Evolutionary conservation across 2,888 invertebrate genomes (phyloP), one percentile per base, ranked within the genome.

Genomic region (Dynastes tityus): DNA sequence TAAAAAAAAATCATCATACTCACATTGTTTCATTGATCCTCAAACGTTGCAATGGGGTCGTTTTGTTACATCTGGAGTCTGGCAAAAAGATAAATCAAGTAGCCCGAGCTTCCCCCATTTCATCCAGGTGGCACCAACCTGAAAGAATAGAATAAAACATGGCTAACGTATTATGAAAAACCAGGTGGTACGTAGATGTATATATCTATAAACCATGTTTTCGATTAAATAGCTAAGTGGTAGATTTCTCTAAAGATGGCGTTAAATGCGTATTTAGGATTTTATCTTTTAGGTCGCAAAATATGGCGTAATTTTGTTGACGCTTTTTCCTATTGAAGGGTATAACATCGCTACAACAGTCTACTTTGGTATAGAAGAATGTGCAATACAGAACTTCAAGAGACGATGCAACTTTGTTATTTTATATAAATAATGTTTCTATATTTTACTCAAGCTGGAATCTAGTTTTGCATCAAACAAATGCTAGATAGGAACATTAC

Each of bases 341-440:
- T 37, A 37, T 37, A 37, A 37, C 5, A 37, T 37, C 32, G 32
- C 32, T 37, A 37, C 32, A 37, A 37, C 32, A 37, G 5, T 37
- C 32, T 37, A 37, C 32, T 5, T 37, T 5, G 32, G 32, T 37
- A 5, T 37, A 37, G 32, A 53, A 13, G 3, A 9, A 53, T n/a
- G 53, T 9, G 8, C 4, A 55, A 55, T 55, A 55, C 55, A 22
- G 55, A 22, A 55, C 55, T n/a, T 55, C 55, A n/a, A 3, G 13
- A n/a, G 6, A 55, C 55, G 55, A 55, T 16, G n/a, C 55, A 55
- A 55, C 55, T 55, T 55, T 55, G 55, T 55, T 55, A 55, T 55
- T 55, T 55, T 55, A n/a, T 8, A 8, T 22, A 2, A 16, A 22
- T n/a, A 3, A 55, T 22, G 55, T 55, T 13, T 45, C 45, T 6